Conservation (phyloP, 2,888 invertebrate genomes). For the Agrypnus murinus region DNA sequence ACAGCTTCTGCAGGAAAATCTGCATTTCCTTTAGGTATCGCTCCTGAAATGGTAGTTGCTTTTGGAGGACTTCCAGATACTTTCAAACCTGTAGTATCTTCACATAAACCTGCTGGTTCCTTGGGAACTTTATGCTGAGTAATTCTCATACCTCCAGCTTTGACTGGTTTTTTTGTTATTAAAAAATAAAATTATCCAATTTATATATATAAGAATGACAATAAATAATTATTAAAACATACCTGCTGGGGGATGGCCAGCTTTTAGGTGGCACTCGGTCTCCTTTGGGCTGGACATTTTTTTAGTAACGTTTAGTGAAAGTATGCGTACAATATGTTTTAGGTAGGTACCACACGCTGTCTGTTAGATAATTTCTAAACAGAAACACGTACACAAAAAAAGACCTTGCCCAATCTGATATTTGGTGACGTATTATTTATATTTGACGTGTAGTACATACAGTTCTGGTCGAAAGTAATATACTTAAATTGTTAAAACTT, state of each 20-base stretch:
- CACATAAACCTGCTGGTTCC: conserved; percentile 78
- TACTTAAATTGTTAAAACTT: no score
- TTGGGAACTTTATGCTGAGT: conserved; percentile 88
- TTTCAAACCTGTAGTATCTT: conserved; percentile 83
- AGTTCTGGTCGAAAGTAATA: no score
- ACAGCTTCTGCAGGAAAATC: conserved; percentile 94
- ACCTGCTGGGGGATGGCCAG: conserved; percentile 95
- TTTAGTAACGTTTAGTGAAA: conserved; percentile 23
- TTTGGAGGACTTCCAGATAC: conserved; percentile 86
- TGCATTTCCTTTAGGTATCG: conserved; percentile 86
- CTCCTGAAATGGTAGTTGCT: conserved; percentile 85
- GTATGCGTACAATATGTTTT: conserved; percentile 41
- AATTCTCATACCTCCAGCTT: conserved; percentile 94
- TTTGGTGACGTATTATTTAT: conserved; percentile 27
- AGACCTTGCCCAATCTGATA: conserved; percentile 37
- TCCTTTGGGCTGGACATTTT: conserved; percentile 75
- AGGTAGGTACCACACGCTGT: conserved; percentile 9
- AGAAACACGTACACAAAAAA: conserved; percentile 40
- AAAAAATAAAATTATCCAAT: not conserved
- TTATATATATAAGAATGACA: not conserved
- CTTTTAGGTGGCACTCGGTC: conserved; percentile 83
- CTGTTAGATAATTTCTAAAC: conserved; percentile 26
- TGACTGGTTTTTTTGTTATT: conserved; percentile 75
- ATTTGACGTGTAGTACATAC: no score
- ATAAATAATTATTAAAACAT: conserved; percentile 63